These are phyloP conservation scores for Eristalis tenax DNA, from an alignment of 2,888 invertebrate species.

Conservation along the genomic window DNA sequence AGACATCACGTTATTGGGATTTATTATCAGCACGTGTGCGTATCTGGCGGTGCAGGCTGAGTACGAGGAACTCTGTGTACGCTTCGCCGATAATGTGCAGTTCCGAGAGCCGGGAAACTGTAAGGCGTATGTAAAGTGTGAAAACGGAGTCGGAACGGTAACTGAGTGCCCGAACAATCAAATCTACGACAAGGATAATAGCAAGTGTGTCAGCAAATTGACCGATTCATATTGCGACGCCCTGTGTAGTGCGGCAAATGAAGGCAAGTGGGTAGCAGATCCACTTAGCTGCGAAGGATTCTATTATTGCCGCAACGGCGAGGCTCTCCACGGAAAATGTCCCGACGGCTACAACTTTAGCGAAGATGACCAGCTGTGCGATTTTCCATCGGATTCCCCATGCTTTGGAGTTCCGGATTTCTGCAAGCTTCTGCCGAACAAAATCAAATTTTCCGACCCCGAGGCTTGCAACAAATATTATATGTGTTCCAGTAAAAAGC, in stretches of 20 bases:
- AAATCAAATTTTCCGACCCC: slow-evolving; percentile 74
- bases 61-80: slow-evolving; percentile 42
- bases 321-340: slow-evolving; percentile 72
- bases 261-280: slow-evolving; percentile 75
- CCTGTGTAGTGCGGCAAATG: slow-evolving; percentile 67
- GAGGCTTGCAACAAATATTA: slow-evolving; percentile 76
- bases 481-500: slow-evolving; percentile 71
- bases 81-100: slow-evolving; percentile 70
- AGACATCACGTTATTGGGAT: neutral
- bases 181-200: slow-evolving; percentile 72
- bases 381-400: slow-evolving; percentile 71
- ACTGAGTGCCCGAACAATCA: slow-evolving; percentile 65
- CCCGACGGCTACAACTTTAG: slow-evolving; percentile 73
- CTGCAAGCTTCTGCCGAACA: slow-evolving; percentile 75
- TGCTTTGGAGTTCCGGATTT: slow-evolving; percentile 76
- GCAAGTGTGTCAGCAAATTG: slow-evolving; percentile 73
- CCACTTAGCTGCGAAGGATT: slow-evolving; percentile 75
- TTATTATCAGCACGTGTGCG: neutral
- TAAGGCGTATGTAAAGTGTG: slow-evolving; percentile 76
- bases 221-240: slow-evolving; percentile 74
- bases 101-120: slow-evolving; percentile 77
- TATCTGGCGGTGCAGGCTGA: neutral
- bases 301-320: slow-evolving; percentile 75
- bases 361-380: slow-evolving; percentile 74
- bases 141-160: slow-evolving; percentile 55